Evolutionary conservation across 1,140 invertebrate genomes (phyloP).

Genomic region (Drosophila santomea): DNA sequence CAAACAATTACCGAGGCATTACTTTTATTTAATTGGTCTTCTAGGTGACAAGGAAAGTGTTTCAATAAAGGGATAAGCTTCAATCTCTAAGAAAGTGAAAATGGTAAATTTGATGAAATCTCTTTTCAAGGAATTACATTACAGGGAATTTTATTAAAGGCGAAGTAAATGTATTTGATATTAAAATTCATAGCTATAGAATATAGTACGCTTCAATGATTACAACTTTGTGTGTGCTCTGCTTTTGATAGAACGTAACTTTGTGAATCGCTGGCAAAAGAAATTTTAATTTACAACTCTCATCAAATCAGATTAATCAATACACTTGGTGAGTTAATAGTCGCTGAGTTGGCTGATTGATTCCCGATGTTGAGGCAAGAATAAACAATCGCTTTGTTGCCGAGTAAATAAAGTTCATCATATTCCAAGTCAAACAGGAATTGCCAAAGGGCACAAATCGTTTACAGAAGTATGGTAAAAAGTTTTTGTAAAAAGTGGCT

Average conservation of each 20-base stretch:
- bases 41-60: not conserved
- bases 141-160: not conserved
- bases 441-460: slow-evolving; percentile 2
- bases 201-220: not conserved
- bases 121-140: not conserved
- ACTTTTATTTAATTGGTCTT: not conserved
- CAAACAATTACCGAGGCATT: too few relatives aligned
- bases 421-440: slow-evolving; percentile 6
- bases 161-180: slow-evolving; percentile 5
- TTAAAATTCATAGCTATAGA: not conserved
- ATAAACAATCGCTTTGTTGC: slow-evolving; percentile 4
- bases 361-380: not conserved
- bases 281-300: not conserved
- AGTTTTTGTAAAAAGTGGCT: not conserved
- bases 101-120: not conserved
- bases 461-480: not conserved
- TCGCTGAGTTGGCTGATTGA: slow-evolving; percentile 1
- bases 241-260: not conserved
- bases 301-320: not conserved
- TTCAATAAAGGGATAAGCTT: not conserved
- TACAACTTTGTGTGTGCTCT: not conserved
- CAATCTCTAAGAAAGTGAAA: too few relatives aligned
- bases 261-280: not conserved
- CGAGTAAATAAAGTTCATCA: slow-evolving; percentile 13
- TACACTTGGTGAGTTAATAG: not conserved